phyloP scores from a whole-genome alignment of 2,888 invertebrate species.

The Neoascia interrupta region DNA sequence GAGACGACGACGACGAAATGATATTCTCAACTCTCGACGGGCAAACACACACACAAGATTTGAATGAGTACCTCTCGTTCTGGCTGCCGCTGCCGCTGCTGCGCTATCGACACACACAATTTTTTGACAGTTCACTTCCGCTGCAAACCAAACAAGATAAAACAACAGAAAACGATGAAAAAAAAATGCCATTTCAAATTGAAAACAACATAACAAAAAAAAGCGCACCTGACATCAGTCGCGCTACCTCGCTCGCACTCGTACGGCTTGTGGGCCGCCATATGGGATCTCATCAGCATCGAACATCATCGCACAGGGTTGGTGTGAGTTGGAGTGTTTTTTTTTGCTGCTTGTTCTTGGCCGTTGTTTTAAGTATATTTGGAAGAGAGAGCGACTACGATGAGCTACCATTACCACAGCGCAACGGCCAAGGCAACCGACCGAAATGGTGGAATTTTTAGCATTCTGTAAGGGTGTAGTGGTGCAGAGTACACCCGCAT shows the following conservation, averaged over 20 bases:
- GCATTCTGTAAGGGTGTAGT: slow-evolving; percentile 6
- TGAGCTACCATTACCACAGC: slow-evolving; percentile 60
- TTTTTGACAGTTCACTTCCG: slow-evolving; percentile 69
- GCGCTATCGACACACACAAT: slow-evolving; percentile 47
- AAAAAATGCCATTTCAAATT: slow-evolving; percentile 63
- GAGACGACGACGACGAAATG: slow-evolving; percentile 49
- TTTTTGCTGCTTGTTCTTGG: neutral
- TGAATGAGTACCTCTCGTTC: slow-evolving; percentile 34
- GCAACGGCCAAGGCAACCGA: slow-evolving; percentile 44
- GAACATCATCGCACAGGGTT: slow-evolving; percentile 58
- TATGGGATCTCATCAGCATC: slow-evolving; percentile 59
- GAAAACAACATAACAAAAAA: slow-evolving; percentile 68
- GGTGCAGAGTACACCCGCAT: slow-evolving; percentile 36
- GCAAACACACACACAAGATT: neutral
- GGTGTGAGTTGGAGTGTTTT: slow-evolving; percentile 49
- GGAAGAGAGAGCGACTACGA: slow-evolving; percentile 43
- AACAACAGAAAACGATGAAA: slow-evolving; percentile 62
- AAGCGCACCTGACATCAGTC: slow-evolving; percentile 67
- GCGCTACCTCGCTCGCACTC: slow-evolving; percentile 47
- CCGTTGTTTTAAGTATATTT: neutral
- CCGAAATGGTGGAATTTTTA: slow-evolving; percentile 46
- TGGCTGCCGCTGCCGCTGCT: slow-evolving; percentile 32
- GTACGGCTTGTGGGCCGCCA: slow-evolving; percentile 32
- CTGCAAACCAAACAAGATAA: slow-evolving; percentile 69
- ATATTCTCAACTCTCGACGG: slow-evolving; percentile 59